Evolutionary conservation across 2,797 vertebrate genomes (phyloP).

Genomic region (Pangasius krempfi): DNA sequence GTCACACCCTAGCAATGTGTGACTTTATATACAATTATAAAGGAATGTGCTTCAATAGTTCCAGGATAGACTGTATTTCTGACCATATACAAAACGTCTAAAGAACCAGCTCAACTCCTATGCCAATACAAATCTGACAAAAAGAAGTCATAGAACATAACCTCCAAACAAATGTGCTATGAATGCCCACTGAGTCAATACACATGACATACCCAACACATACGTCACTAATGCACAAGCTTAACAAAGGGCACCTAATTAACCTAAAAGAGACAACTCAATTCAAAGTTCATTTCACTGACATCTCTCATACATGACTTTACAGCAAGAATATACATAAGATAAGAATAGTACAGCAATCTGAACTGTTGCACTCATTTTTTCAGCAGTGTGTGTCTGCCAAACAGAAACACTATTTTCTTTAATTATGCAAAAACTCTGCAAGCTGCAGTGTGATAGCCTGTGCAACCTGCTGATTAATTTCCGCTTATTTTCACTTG

Average conservation of each 20-base stretch:
- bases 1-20: background rate
- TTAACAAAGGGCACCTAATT: constrained; percentile 5
- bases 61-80: background rate
- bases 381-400: background rate
- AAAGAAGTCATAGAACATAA: constrained; percentile 3
- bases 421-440: constrained; percentile 15
- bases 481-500: background rate
- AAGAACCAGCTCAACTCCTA: background rate
- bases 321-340: background rate
- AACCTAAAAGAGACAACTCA: background rate
- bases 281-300: background rate
- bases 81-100: background rate
- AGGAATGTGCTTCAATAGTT: background rate
- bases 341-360: no score
- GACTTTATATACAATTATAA: background rate
- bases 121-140: background rate
- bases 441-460: background rate
- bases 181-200: background rate
- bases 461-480: background rate
- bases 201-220: background rate
- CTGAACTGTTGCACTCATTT: background rate
- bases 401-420: background rate
- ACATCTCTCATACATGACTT: background rate
- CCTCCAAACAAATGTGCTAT: constrained; percentile 16
- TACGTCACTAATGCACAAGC: background rate